phyloP scores from a whole-genome alignment of 2,113 vertebrate genomes.

The Gallinago paraguaiae region DNA sequence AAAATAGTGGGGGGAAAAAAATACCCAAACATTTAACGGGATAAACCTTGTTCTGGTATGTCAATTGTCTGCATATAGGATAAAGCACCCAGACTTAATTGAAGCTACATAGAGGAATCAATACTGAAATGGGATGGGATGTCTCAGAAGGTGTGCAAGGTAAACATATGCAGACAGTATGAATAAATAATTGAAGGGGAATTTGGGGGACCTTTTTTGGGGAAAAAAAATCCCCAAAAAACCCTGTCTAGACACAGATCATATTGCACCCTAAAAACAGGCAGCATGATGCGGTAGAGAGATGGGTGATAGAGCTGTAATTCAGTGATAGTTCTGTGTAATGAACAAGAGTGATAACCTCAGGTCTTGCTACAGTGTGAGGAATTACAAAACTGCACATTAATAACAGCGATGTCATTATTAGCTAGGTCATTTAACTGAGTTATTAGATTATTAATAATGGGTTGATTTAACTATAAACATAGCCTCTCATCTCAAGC shows the following conservation, averaged over 20 bases:
- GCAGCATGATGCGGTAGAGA: fast-evolving
- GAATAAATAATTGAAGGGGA: not conserved
- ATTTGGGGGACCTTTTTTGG: no score
- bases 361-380: not conserved
- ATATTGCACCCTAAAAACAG: not conserved
- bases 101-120: not conserved
- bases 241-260: fast-evolving
- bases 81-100: not conserved
- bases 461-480: not conserved
- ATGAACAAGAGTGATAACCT: not conserved
- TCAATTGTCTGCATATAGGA: not conserved
- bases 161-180: not conserved
- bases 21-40: not conserved
- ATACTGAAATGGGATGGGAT: not conserved
- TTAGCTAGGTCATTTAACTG: not conserved
- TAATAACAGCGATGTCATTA: not conserved
- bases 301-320: not conserved
- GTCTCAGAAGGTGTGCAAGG: not conserved
- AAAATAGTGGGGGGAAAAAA: not conserved
- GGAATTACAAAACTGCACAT: not conserved
- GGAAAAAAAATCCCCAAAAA: not conserved
- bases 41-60: not conserved
- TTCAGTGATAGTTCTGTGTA: not conserved
- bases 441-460: not conserved
- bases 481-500: not conserved